Percentiles rank a stretch among this genome's conserved stretches.
These are phyloP conservation scores for Marmota monax DNA, from an alignment of 2,113 vertebrate species.

Conservation along the genomic window DNA sequence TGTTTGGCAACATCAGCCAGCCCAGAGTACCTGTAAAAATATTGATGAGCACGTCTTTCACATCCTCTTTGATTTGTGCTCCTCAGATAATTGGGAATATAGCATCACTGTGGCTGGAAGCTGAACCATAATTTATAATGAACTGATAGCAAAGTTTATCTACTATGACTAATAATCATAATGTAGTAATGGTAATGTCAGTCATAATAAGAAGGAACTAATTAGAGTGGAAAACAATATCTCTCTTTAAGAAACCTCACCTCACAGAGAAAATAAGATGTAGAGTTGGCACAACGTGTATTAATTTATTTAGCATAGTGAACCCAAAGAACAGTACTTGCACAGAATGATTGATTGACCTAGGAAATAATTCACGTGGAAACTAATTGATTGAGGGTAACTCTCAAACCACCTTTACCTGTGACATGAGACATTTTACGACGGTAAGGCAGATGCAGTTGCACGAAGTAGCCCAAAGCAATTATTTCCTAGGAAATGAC, in stretches of 20 bases:
- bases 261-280: constrained; percentile 64
- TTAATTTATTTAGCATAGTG: constrained; percentile 61
- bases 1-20: not conserved
- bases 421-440: constrained; percentile 39
- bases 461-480: constrained; percentile 55
- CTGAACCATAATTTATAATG: not conserved
- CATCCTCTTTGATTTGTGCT: constrained; percentile 58
- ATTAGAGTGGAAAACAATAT: constrained; percentile 80
- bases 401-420: constrained; percentile 54
- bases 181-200: constrained; percentile 74
- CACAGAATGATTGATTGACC: constrained; percentile 20
- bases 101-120: not conserved
- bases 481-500: constrained; percentile 59
- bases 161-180: constrained; percentile 81
- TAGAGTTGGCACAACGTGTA: not conserved
- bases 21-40: not conserved
- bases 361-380: constrained; percentile 43
- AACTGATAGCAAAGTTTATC: constrained; percentile 63
- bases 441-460: not conserved
- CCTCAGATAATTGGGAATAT: constrained; percentile 55
- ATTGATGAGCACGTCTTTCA: not conserved
- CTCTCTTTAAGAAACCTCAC: constrained; percentile 72
- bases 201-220: constrained; percentile 76
- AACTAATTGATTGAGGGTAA: constrained; percentile 20
- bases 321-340: not conserved